Conservation (phyloP, 2,797 vertebrate genomes). For the Galaxias olidus region DNA sequence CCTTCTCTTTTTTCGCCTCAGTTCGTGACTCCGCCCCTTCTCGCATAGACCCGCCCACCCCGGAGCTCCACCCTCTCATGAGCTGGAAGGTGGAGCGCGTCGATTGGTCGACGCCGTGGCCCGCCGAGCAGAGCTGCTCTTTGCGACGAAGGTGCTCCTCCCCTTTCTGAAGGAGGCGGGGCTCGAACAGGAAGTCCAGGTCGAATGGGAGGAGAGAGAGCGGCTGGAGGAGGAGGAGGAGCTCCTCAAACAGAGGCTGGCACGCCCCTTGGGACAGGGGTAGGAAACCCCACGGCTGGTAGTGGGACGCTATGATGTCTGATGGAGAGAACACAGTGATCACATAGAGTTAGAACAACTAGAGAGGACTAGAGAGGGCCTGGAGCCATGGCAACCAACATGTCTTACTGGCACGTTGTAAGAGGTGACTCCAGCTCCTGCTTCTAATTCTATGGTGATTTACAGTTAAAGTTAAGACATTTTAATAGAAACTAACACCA, state of each 20-base stretch:
- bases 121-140: conserved; percentile 86
- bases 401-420: too few relatives aligned
- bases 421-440: too few relatives aligned
- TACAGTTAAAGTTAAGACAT: too few relatives aligned
- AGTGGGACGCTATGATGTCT: conserved; percentile 90
- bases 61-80: conserved; percentile 79
- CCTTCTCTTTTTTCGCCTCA: conserved; percentile 48
- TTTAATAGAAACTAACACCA: too few relatives aligned
- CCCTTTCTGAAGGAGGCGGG: conserved; percentile 86
- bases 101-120: conserved; percentile 82
- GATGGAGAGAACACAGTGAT: conserved; percentile 10
- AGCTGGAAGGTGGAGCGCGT: conserved; percentile 91
- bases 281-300: conserved; percentile 89
- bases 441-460: too few relatives aligned
- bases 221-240: conserved; percentile 92
- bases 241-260: conserved; percentile 87
- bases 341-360: neutral
- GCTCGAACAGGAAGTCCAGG: conserved; percentile 92
- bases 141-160: conserved; percentile 88
- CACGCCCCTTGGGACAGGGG: conserved; percentile 86
- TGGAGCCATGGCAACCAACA: too few relatives aligned
- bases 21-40: conserved; percentile 61
- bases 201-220: conserved; percentile 94
- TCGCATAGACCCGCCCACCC: conserved; percentile 45
- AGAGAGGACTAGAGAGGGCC: neutral